Evolutionary conservation across 1,140 invertebrate genomes (phyloP).

Genomic region (Drosophila funebris): DNA sequence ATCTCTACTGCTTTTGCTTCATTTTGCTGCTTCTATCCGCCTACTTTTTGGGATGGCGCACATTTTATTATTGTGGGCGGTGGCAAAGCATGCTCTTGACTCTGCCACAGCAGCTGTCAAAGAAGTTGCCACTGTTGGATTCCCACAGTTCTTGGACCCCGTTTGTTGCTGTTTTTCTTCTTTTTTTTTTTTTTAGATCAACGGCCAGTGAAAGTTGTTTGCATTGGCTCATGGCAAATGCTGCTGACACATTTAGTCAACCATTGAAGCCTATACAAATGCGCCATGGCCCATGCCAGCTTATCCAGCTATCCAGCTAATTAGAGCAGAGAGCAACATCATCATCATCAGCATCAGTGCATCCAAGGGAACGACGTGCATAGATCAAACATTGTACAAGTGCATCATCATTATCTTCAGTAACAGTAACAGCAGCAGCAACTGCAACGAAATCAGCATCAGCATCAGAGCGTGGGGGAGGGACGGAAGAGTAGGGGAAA

Average conservation of each 20-base stretch:
- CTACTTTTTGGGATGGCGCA: conserved; percentile 42
- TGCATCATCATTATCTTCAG: conserved; percentile 49
- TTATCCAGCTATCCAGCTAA: conserved; percentile 49
- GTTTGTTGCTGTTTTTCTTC: neutral
- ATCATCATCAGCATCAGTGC: conserved; percentile 1
- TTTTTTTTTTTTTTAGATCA: conserved; percentile 29
- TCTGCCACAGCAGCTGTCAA: conserved; percentile 18
- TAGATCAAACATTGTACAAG: conserved; percentile 74
- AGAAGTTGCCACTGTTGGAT: neutral
- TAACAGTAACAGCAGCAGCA: too few species aligned
- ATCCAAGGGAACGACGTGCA: conserved; percentile 40
- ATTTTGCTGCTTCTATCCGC: conserved; percentile 9
- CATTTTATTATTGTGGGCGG: conserved; percentile 44
- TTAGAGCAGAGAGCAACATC: conserved; percentile 55
- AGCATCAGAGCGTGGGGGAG: neutral
- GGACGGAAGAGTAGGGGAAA: neutral
- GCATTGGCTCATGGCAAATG: conserved; percentile 39
- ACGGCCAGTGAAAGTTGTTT: conserved; percentile 74
- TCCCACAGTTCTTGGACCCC: conserved; percentile 19
- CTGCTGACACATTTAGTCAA: conserved; percentile 64
- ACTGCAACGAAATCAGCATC: too few species aligned
- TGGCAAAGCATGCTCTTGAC: conserved; percentile 65
- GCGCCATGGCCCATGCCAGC: conserved; percentile 38
- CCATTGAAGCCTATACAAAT: conserved; percentile 53
- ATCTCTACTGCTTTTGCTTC: neutral